These are phyloP conservation scores for Leptinotarsa rubiginosa DNA, from an alignment of 2,888 invertebrate genomes.

Conservation along the genomic window DNA sequence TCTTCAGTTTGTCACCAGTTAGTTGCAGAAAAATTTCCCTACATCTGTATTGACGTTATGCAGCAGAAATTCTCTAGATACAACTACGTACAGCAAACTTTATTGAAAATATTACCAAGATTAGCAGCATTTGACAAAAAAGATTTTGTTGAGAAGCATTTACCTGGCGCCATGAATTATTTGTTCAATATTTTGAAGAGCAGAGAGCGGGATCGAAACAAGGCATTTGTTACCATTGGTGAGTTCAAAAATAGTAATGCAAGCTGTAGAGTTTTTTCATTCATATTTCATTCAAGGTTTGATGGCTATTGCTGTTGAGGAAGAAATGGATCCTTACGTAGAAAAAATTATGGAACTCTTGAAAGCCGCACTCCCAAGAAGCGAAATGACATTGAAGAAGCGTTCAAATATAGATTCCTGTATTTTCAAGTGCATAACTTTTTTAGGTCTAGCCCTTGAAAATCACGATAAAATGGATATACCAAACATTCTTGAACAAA, in stretches of 20 bases:
- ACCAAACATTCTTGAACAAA: conserved; percentile 86
- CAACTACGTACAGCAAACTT: conserved; percentile 85
- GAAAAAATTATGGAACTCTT: conserved; percentile 86
- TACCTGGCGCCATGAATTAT: conserved; percentile 81
- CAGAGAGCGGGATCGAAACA: conserved; percentile 86
- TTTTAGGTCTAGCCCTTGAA: conserved; percentile 87
- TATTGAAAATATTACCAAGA: conserved; percentile 89
- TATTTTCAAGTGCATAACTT: conserved; percentile 92
- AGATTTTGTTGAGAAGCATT: conserved; percentile 81
- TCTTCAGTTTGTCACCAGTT: conserved; percentile 88
- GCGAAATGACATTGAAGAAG: conserved; percentile 83
- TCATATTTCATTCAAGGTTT: conserved; percentile 63
- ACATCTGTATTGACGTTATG: conserved; percentile 83
- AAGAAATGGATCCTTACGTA: conserved; percentile 83
- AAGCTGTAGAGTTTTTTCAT: not conserved
- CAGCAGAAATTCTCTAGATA: conserved; percentile 81
- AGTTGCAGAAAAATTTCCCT: conserved; percentile 85
- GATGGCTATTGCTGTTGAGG: conserved; percentile 88
- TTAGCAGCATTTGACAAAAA: conserved; percentile 92
- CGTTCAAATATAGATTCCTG: conserved; percentile 83
- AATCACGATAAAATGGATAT: conserved; percentile 82
- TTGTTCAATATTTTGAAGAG: conserved; percentile 81
- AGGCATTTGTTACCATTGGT: conserved; percentile 91
- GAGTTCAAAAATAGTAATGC: conserved; percentile 19
- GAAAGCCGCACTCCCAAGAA: conserved; percentile 70